Percentiles rank a stretch among this genome's conserved stretches.
Evolutionary conservation across 2,888 invertebrate genomes (phyloP).

Genomic region (Ectemnius lituratus): DNA sequence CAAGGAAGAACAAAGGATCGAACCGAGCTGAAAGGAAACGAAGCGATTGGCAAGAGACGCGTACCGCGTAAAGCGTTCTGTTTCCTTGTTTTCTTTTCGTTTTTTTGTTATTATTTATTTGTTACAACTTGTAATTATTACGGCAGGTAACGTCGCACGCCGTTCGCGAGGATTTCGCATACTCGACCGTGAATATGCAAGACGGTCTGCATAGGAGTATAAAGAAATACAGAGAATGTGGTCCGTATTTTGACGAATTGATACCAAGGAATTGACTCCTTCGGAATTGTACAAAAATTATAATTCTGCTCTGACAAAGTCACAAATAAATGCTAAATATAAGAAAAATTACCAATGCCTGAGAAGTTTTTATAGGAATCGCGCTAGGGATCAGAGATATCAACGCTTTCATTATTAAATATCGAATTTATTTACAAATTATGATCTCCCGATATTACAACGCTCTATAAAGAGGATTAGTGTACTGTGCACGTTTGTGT

Average conservation of each 20-base stretch:
- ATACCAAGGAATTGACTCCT: constrained; percentile 39
- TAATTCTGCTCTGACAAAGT: constrained; percentile 50
- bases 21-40: constrained; percentile 31
- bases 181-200: constrained; percentile 15
- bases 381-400: neutral
- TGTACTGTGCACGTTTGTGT: constrained; percentile 53
- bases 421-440: constrained; percentile 75
- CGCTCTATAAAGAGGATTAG: constrained; percentile 49
- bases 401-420: constrained; percentile 68
- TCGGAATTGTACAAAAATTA: constrained; percentile 61
- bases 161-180: constrained; percentile 5
- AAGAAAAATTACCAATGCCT: constrained; percentile 23
- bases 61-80: constrained; percentile 40
- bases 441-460: constrained; percentile 61
- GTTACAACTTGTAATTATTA: constrained; percentile 69
- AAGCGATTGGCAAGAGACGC: constrained; percentile 37
- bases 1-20: constrained; percentile 38
- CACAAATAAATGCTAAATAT: constrained; percentile 54
- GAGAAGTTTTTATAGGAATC: neutral
- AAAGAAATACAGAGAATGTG: constrained; percentile 34
- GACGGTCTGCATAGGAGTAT: constrained; percentile 12
- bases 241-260: constrained; percentile 31
- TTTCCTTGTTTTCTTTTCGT: constrained; percentile 67
- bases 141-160: constrained; percentile 37
- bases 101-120: constrained; percentile 74